These are phyloP conservation scores for Erynnis tages DNA, from an alignment of 2,888 invertebrate species.

Conservation along the genomic window DNA sequence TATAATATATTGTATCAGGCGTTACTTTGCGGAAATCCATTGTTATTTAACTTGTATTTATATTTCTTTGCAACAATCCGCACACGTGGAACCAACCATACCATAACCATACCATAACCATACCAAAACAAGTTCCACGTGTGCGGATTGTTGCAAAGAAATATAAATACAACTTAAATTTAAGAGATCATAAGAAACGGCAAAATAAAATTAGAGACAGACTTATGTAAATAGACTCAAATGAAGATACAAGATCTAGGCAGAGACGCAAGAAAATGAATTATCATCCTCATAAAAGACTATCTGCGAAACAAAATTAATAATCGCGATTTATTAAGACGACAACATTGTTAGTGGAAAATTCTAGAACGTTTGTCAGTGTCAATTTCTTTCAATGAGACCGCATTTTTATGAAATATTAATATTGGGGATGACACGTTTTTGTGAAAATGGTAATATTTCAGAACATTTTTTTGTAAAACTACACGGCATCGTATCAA, in stretches of 20 bases:
- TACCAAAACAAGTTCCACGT: too few species aligned
- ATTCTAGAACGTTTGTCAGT: constrained; percentile 21
- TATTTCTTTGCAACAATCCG: too few species aligned
- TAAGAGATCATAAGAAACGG: too few species aligned
- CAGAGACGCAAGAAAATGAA: not conserved
- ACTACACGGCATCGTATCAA: too few species aligned
- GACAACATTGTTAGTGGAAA: constrained; percentile 22
- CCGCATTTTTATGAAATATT: constrained; percentile 15
- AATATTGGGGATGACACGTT: not conserved
- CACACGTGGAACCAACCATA: too few species aligned
- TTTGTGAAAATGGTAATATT: not conserved
- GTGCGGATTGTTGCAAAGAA: too few species aligned
- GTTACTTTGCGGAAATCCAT: too few species aligned
- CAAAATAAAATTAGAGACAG: too few species aligned
- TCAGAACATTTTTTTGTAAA: not conserved
- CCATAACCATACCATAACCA: too few species aligned
- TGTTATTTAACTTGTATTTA: too few species aligned
- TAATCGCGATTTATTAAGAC: constrained; percentile 21
- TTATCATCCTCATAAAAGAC: not conserved
- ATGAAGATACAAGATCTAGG: not conserved
- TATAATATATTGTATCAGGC: too few species aligned
- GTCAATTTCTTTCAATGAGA: constrained; percentile 25
- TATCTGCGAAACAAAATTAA: constrained; percentile 21
- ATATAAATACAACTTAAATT: too few species aligned
- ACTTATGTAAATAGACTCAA: not conserved